phyloP scores from a whole-genome alignment of 2,797 vertebrate genomes.

The Epinephelus malabaricus region DNA sequence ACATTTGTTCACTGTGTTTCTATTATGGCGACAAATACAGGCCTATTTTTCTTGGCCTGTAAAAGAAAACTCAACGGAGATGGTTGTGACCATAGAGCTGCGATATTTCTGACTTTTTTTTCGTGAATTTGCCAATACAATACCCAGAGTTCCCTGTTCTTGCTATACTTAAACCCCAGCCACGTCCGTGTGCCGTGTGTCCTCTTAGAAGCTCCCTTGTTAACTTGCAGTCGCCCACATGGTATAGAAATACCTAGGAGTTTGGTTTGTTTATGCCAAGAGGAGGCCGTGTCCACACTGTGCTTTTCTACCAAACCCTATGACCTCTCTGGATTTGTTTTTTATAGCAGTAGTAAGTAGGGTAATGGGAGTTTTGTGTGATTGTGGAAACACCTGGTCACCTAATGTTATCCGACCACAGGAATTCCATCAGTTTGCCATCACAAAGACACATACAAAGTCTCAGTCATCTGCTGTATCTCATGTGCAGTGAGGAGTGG shows the following conservation, averaged over 20 bases:
- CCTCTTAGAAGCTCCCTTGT: slow-evolving; percentile 8
- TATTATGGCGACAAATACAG: slow-evolving; percentile 14
- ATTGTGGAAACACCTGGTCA: slow-evolving; percentile 76
- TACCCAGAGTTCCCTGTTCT: slow-evolving; percentile 6
- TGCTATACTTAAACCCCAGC: slow-evolving; percentile 44
- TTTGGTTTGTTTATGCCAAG: slow-evolving; percentile 42
- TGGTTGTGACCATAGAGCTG: slow-evolving; percentile 12
- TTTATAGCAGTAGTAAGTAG: slow-evolving; percentile 34
- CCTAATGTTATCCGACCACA: slow-evolving; percentile 58
- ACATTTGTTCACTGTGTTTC: slow-evolving; percentile 9
- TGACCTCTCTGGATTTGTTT: slow-evolving; percentile 55
- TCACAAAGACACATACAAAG: slow-evolving; percentile 40
- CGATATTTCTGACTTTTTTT: slow-evolving; percentile 18
- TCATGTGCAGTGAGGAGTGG: slow-evolving; percentile 26
- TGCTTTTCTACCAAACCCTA: slow-evolving; percentile 29
- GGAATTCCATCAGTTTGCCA: slow-evolving; percentile 54
- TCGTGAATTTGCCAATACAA: not conserved
- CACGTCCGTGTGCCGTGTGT: slow-evolving; percentile 37
- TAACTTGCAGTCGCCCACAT: slow-evolving; percentile 31
- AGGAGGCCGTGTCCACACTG: slow-evolving; percentile 18
- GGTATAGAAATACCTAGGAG: slow-evolving; percentile 42
- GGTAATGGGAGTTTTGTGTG: slow-evolving; percentile 33
- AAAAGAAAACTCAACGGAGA: slow-evolving; percentile 2
- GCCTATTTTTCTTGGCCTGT: slow-evolving; percentile 9
- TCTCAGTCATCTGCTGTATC: slow-evolving; percentile 34